Conservation (phyloP, 2,797 vertebrate species). For the Loriculus beryllinus region DNA sequence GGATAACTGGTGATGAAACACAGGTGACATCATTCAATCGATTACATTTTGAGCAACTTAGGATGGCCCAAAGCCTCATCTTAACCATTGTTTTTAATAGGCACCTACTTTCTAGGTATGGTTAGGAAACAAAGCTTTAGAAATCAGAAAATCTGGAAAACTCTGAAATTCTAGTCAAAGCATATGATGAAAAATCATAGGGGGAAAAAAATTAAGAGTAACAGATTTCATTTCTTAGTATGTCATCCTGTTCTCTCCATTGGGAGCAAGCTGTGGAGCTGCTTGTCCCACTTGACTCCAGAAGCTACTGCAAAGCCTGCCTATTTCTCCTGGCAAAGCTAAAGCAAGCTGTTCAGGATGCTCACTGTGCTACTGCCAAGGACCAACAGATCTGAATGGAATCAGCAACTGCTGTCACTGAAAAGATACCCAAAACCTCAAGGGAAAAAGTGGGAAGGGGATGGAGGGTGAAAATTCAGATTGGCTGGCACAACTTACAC, state of each 20-base stretch:
- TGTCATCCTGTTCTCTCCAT: background rate
- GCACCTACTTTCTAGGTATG: background rate
- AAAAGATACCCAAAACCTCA: background rate
- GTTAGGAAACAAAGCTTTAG: background rate
- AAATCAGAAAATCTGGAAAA: background rate
- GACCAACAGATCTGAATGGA: background rate
- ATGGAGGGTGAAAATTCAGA: background rate
- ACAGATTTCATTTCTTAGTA: background rate
- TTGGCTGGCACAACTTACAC: background rate
- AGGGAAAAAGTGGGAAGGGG: background rate
- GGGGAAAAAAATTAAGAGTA: background rate
- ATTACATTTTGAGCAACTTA: background rate
- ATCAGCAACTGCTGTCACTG: background rate
- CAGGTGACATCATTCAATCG: background rate
- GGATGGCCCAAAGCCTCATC: background rate
- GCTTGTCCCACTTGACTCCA: background rate
- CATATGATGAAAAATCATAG: background rate
- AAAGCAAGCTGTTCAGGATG: background rate
- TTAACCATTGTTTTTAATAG: background rate
- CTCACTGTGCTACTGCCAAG: background rate
- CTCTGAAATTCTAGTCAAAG: background rate
- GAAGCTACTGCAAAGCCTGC: background rate
- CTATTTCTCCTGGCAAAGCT: rapidly evolving
- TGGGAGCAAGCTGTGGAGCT: background rate
- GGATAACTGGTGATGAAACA: background rate